A percentile compares a stretch with the other conserved stretches of the same genome.
These are phyloP conservation scores for Mnemiopsis leidyi DNA, from an alignment of 37 sponge, comb jelly and placozoan species.

Conservation along the genomic window DNA sequence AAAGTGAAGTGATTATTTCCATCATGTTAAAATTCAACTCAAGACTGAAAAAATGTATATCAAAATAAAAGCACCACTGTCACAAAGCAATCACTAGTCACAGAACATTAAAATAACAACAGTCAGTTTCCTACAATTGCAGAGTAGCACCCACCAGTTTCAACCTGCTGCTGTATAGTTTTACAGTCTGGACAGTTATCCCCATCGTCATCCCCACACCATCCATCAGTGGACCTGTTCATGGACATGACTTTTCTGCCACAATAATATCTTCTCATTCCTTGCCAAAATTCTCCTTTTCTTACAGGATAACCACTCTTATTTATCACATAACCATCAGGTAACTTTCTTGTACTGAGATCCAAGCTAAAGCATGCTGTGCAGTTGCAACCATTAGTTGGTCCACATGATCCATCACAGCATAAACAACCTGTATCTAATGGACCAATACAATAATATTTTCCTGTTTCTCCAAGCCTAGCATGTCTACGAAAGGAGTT, in stretches of 20 bases:
- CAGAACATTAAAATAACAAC: too few relatives aligned
- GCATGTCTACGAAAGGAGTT: background rate
- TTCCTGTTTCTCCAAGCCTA: slow-evolving; percentile 9
- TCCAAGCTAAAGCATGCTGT: slow-evolving; percentile 29
- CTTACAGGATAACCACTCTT: background rate
- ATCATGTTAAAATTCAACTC: too few relatives aligned
- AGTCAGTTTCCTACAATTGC: background rate
- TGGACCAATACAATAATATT: background rate
- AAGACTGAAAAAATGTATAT: too few relatives aligned
- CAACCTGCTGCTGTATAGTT: background rate
- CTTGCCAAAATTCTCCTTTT: background rate
- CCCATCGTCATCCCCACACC: slow-evolving; percentile 37
- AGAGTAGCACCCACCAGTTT: slow-evolving; percentile 13
- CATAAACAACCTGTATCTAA: background rate
- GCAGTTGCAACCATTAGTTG: slow-evolving; percentile 56
- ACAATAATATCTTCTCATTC: slow-evolving; percentile 1
- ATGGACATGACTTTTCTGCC: slow-evolving; percentile 32
- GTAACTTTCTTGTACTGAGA: background rate
- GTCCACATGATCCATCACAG: slow-evolving; percentile 23
- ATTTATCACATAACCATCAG: background rate
- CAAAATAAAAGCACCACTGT: too few relatives aligned
- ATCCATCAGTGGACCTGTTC: background rate
- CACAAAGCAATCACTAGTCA: too few relatives aligned
- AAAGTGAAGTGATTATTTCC: too few relatives aligned
- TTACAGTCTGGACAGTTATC: slow-evolving; percentile 22